phyloP scores from a whole-genome alignment of 2,797 vertebrate genomes.

The Mus spretus region DNA sequence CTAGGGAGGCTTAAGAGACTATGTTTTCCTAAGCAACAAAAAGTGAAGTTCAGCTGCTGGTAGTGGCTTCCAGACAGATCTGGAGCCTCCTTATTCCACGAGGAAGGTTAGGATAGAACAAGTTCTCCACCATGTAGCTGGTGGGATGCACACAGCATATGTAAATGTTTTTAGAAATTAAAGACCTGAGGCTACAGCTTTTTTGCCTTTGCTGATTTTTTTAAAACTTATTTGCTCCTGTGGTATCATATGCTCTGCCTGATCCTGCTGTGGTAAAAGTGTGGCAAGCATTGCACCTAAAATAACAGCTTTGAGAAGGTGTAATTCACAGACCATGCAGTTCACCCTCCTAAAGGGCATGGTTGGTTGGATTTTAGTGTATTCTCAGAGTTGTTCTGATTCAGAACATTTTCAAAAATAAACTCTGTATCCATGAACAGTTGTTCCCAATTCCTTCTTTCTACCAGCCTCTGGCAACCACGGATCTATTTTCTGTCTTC shows the following conservation, averaged over 20 bases:
- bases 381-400: conserved; percentile 47
- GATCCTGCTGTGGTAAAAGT: not conserved
- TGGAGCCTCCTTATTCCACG: conserved; percentile 42
- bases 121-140: conserved; percentile 29
- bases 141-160: conserved; percentile 37
- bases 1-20: not conserved
- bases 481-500: conserved; percentile 65
- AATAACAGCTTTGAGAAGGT: conserved; percentile 25
- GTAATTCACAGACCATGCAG: not conserved
- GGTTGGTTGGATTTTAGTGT: not conserved
- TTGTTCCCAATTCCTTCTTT: conserved; percentile 51
- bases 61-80: conserved; percentile 2
- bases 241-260: not conserved
- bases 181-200: not conserved
- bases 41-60: not conserved
- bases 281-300: not conserved
- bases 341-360: conserved; percentile 9
- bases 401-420: conserved; percentile 70
- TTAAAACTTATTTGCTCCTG: conserved; percentile 11
- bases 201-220: conserved; percentile 52
- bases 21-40: conserved; percentile 44
- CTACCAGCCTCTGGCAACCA: conserved; percentile 48
- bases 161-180: conserved; percentile 56
- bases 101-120: conserved; percentile 56
- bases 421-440: conserved; percentile 53